Evolutionary conservation across 2,888 invertebrate genomes (phyloP).

Genomic region (Geotrupes spiniger): DNA sequence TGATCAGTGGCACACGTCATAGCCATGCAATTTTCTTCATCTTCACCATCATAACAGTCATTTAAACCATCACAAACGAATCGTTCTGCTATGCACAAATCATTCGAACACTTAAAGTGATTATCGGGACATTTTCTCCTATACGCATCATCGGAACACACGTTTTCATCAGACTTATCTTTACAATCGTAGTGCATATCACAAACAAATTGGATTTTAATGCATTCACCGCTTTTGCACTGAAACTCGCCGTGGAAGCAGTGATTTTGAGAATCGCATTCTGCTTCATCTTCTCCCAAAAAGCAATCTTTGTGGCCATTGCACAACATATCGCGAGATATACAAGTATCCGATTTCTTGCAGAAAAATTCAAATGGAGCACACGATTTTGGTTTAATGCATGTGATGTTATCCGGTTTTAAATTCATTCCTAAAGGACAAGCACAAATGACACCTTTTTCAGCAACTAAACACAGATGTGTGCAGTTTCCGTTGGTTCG

Average conservation of each 20-base stretch:
- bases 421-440: constrained; percentile 69
- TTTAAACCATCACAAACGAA: constrained; percentile 54
- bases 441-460: constrained; percentile 46
- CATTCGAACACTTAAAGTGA: constrained; percentile 54
- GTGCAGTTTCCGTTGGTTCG: constrained; percentile 64
- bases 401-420: constrained; percentile 55
- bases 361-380: constrained; percentile 48
- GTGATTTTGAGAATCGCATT: constrained; percentile 32
- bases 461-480: constrained; percentile 65
- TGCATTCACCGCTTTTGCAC: constrained; percentile 57
- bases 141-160: constrained; percentile 27
- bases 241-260: constrained; percentile 53
- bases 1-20: constrained; percentile 38
- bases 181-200: constrained; percentile 55
- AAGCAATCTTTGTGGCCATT: constrained; percentile 43
- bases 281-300: constrained; percentile 46
- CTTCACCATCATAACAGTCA: constrained; percentile 53
- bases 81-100: constrained; percentile 52
- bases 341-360: constrained; percentile 52
- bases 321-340: constrained; percentile 39
- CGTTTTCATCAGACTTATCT: constrained; percentile 58
- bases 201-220: constrained; percentile 50
- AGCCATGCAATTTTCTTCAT: constrained; percentile 49
- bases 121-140: constrained; percentile 45
- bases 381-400: constrained; percentile 56